These are phyloP conservation scores for Scaptomyza cyrtandrae DNA, from an alignment of 2,888 invertebrate species.

Conservation along the genomic window DNA sequence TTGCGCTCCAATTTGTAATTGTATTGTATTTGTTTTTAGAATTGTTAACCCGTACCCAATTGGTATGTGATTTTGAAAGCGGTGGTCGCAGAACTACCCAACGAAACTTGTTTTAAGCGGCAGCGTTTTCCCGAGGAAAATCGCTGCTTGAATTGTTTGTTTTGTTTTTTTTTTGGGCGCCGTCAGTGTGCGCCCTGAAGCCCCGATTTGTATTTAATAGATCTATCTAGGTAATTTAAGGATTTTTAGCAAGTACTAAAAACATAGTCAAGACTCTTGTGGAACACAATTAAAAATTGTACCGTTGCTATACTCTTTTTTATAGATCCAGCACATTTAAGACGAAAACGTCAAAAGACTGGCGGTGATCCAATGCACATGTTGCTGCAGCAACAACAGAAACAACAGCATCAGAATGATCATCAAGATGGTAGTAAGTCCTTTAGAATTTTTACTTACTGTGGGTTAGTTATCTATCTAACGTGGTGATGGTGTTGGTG, in stretches of 20 bases:
- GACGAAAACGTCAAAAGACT: constrained; percentile 84
- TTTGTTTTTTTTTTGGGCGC: constrained; percentile 14
- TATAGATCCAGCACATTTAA: constrained; percentile 87
- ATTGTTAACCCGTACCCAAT: constrained; percentile 11
- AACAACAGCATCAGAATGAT: constrained; percentile 78
- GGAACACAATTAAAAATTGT: constrained; percentile 37
- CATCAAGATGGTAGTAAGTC: constrained; percentile 84
- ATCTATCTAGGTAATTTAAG: constrained; percentile 37
- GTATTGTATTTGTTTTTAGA: constrained; percentile 52
- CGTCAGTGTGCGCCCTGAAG: constrained; percentile 4
- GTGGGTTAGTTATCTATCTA: constrained; percentile 22
- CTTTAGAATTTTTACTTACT: constrained; percentile 23
- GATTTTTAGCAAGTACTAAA: constrained; percentile 18
- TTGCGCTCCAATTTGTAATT: constrained; percentile 44
- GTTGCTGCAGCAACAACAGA: constrained; percentile 81
- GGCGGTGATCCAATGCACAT: constrained; percentile 84
- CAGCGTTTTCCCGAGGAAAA: constrained; percentile 32
- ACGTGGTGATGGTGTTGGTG: constrained; percentile 33
- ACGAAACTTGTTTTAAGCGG: constrained; percentile 37
- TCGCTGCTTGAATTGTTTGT: constrained; percentile 29
- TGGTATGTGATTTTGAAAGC: constrained; percentile 38
- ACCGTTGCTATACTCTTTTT: constrained; percentile 76
- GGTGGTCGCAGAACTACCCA: constrained; percentile 24
- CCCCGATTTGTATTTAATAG: constrained; percentile 64
- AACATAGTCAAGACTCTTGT: constrained; percentile 33